These are phyloP conservation scores for Fukomys damarensis DNA, from an alignment of 2,113 vertebrate species.

Conservation along the genomic window DNA sequence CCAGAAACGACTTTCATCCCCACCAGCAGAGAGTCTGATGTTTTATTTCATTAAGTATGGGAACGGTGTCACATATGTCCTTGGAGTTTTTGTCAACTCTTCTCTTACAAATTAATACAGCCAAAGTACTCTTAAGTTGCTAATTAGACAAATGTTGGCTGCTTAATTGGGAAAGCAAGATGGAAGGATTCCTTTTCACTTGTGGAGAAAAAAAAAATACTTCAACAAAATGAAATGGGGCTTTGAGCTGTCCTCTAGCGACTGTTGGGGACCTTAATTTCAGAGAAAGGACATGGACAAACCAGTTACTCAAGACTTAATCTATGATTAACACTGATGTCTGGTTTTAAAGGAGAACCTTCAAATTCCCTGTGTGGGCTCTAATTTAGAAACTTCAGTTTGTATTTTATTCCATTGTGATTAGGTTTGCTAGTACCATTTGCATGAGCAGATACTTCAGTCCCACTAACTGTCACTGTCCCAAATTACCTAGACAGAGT, in stretches of 20 bases:
- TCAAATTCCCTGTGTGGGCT: background rate
- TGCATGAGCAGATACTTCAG: background rate
- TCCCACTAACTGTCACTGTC: background rate
- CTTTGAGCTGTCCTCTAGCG: constrained; percentile 48
- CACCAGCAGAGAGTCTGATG: constrained; percentile 43
- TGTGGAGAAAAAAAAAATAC: constrained; percentile 61
- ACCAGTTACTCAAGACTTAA: background rate
- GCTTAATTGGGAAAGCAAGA: constrained; percentile 71
- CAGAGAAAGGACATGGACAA: constrained; percentile 12
- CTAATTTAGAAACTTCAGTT: background rate
- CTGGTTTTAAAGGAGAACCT: constrained; percentile 29
- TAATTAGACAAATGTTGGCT: constrained; percentile 80
- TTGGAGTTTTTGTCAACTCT: constrained; percentile 72
- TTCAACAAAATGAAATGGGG: constrained; percentile 55
- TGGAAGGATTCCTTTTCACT: constrained; percentile 67
- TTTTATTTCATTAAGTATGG: constrained; percentile 75
- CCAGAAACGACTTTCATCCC: constrained; percentile 64
- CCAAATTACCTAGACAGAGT: background rate
- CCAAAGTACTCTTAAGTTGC: constrained; percentile 70
- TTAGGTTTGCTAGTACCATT: background rate
- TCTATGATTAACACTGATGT: background rate
- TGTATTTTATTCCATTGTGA: background rate
- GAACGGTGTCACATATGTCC: constrained; percentile 71
- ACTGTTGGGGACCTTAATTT: background rate
- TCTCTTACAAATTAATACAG: constrained; percentile 77